Percentiles rank a stretch among this genome's conserved stretches.
Conservation (phyloP, 2,888 invertebrate species). For the Lacanobia wlatinum region DNA sequence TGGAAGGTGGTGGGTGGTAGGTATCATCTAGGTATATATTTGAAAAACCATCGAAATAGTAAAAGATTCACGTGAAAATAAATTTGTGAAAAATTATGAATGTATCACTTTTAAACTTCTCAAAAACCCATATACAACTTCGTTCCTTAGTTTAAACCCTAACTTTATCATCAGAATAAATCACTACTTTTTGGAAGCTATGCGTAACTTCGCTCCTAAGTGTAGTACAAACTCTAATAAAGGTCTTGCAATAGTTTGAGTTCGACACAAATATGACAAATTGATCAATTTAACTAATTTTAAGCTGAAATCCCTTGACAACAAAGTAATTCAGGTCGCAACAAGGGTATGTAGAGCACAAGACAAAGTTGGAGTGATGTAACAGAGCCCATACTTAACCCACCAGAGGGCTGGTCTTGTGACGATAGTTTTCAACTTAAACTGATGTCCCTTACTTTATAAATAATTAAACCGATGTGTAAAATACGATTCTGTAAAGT, state of each 20-base stretch:
- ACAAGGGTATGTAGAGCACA: neutral
- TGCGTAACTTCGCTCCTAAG: neutral
- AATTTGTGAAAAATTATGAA: neutral
- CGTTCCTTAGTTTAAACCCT: no score
- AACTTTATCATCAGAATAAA: neutral
- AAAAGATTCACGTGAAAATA: neutral
- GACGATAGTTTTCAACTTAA: neutral
- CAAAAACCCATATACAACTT: no score
- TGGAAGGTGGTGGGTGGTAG: no score
- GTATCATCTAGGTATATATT: no score
- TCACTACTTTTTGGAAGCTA: no score
- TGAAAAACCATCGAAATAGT: no score
- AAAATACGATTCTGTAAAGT: neutral
- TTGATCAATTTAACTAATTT: neutral
- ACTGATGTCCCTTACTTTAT: neutral
- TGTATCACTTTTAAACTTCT: neutral
- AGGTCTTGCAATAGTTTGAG: neutral
- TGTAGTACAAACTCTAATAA: no score
- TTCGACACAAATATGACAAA: constrained; percentile 1
- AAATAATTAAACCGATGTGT: neutral
- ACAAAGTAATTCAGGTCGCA: neutral
- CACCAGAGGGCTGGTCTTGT: neutral
- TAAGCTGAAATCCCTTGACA: neutral
- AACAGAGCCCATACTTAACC: neutral
- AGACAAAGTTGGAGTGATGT: neutral